Conservation (phyloP, 2,888 invertebrate genomes). For the Rhingia rostrata region DNA sequence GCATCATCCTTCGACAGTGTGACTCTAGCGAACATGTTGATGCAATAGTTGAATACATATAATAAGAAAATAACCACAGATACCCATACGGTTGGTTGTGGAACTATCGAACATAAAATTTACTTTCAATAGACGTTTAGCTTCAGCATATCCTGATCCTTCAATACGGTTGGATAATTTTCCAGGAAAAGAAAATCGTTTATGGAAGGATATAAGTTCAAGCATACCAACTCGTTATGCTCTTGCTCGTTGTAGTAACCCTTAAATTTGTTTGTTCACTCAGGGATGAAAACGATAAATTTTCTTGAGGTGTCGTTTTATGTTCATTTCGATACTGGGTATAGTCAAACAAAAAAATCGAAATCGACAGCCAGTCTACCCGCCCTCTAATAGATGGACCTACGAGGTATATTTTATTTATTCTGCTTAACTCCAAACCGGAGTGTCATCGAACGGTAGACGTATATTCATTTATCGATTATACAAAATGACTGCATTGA, state of each 20-base stretch:
- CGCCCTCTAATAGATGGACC: slow-evolving; percentile 1
- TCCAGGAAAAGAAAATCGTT: slow-evolving; percentile 72
- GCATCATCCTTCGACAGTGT: background rate
- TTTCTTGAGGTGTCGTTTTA: slow-evolving; percentile 68
- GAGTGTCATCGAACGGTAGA: slow-evolving; percentile 54
- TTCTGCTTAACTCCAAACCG: slow-evolving; percentile 19
- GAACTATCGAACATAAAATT: slow-evolving; percentile 31
- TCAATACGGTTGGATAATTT: slow-evolving; percentile 70
- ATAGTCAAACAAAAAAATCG: slow-evolving; percentile 39
- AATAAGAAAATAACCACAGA: slow-evolving; percentile 43
- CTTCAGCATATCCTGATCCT: slow-evolving; percentile 65
- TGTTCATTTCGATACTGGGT: slow-evolving; percentile 49
- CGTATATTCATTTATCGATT: slow-evolving; percentile 42
- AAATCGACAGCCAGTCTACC: slow-evolving; percentile 1
- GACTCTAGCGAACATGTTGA: slow-evolving; percentile 30
- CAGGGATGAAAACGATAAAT: slow-evolving; percentile 74
- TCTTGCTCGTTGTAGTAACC: slow-evolving; percentile 48
- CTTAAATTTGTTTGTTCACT: slow-evolving; percentile 73
- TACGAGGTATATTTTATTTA: slow-evolving; percentile 34
- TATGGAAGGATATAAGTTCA: slow-evolving; percentile 71
- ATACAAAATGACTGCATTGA: slow-evolving; percentile 53
- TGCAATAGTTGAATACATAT: slow-evolving; percentile 31
- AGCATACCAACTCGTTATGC: slow-evolving; percentile 68
- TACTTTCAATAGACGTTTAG: slow-evolving; percentile 65
- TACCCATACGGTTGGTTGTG: slow-evolving; percentile 9